These are phyloP conservation scores for Fregata magnificens DNA, from an alignment of 2,113 vertebrate species.

Conservation along the genomic window DNA sequence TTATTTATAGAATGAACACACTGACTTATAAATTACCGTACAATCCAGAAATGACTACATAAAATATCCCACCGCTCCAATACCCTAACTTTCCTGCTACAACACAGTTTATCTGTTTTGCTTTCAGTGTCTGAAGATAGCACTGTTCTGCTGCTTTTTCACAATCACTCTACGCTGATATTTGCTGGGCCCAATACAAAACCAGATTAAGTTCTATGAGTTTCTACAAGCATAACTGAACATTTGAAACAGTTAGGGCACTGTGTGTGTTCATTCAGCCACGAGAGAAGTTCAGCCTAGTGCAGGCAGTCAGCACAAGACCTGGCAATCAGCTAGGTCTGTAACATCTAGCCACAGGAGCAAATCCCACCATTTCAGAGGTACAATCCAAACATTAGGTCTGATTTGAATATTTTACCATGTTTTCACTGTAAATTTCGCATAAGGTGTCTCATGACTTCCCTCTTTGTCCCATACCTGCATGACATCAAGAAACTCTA, in stretches of 20 bases:
- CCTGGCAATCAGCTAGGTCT: neutral
- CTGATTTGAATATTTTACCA: neutral
- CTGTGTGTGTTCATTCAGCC: neutral
- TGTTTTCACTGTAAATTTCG: neutral
- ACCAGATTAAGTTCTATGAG: neutral
- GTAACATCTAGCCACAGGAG: neutral
- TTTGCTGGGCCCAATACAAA: neutral
- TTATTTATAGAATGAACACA: neutral
- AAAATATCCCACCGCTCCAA: neutral
- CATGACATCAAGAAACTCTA: neutral
- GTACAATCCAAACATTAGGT: neutral
- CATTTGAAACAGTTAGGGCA: neutral
- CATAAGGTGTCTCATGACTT: neutral
- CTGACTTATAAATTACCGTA: neutral
- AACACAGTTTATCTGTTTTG: neutral
- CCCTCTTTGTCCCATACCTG: neutral
- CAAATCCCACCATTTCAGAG: neutral
- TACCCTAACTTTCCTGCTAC: neutral
- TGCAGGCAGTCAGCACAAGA: neutral
- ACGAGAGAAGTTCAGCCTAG: neutral
- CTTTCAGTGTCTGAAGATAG: neutral
- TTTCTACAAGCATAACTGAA: neutral
- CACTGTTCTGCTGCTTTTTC: neutral
- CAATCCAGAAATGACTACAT: neutral
- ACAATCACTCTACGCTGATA: fast-evolving